phyloP scores from a whole-genome alignment of 2,797 vertebrate species.

The Prunella strophiata region DNA sequence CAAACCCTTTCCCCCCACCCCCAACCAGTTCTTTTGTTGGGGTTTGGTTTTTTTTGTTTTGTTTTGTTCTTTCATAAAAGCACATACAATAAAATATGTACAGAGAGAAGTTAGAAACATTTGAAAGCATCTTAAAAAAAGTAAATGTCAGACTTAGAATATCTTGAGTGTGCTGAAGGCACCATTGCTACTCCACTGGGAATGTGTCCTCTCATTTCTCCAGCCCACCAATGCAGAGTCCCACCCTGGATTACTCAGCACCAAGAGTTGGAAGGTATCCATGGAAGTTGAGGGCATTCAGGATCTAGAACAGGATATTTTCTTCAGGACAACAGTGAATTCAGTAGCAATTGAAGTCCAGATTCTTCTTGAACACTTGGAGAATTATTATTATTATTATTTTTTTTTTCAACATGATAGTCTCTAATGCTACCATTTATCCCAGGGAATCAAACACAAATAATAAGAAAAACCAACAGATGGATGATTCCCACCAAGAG shows the following conservation, averaged over 20 bases:
- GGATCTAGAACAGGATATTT: not conserved
- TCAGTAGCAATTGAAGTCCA: not conserved
- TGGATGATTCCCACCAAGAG: not conserved
- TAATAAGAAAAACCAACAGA: not conserved
- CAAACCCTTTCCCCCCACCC: not conserved
- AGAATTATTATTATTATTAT: not conserved
- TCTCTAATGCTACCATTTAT: not conserved
- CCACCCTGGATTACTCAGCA: not conserved
- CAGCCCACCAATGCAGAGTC: not conserved
- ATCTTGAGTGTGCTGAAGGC: conserved; percentile 56
- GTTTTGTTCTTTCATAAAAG: conserved; percentile 47
- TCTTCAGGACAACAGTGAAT: not conserved
- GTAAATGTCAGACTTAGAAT: conserved; percentile 1
- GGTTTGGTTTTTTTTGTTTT: too few species aligned
- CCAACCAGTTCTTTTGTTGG: not conserved
- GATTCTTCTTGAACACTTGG: not conserved
- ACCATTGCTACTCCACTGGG: conserved; percentile 45
- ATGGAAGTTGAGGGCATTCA: not conserved
- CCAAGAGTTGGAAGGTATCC: not conserved
- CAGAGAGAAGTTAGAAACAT: conserved; percentile 56
- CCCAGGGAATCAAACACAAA: not conserved
- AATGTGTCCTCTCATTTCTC: conserved; percentile 8
- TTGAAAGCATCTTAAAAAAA: conserved; percentile 59
- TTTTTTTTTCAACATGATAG: not conserved
- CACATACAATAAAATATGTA: conserved; percentile 57